These are phyloP conservation scores for Cossypha niveicapilla DNA, from an alignment of 2,797 vertebrate genomes.

Conservation along the genomic window DNA sequence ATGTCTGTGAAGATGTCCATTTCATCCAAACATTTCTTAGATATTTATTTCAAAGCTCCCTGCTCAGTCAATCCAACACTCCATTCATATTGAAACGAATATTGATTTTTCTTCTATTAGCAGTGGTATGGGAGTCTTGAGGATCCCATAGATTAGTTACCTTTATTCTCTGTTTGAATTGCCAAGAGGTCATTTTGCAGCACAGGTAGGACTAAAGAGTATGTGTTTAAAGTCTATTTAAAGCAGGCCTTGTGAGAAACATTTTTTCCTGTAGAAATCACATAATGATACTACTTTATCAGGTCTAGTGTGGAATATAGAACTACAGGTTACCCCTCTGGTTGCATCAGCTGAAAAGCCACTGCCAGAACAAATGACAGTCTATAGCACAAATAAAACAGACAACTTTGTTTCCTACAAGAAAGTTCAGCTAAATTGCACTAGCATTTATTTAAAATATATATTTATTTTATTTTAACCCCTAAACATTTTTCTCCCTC, in stretches of 20 bases:
- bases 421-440: not conserved
- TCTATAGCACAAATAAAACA: not conserved
- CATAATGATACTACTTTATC: not conserved
- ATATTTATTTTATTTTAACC: not conserved
- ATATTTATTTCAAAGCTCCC: slow-evolving; percentile 72
- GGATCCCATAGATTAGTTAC: not conserved
- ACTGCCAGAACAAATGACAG: not conserved
- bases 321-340: not conserved
- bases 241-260: not conserved
- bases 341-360: not conserved
- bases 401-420: not conserved
- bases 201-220: not conserved
- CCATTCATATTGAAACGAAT: slow-evolving; percentile 53
- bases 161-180: not conserved
- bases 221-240: not conserved
- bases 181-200: not conserved
- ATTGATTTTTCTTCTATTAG: slow-evolving; percentile 53
- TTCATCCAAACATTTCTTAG: slow-evolving; percentile 72
- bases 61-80: slow-evolving; percentile 50
- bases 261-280: not conserved
- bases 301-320: not conserved
- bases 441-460: not conserved
- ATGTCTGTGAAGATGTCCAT: slow-evolving; percentile 73
- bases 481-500: not conserved
- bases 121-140: not conserved